Percentiles rank a stretch among this genome's conserved stretches.
Conservation (phyloP, 2,888 invertebrate genomes). For the Keiferia lycopersicella region DNA sequence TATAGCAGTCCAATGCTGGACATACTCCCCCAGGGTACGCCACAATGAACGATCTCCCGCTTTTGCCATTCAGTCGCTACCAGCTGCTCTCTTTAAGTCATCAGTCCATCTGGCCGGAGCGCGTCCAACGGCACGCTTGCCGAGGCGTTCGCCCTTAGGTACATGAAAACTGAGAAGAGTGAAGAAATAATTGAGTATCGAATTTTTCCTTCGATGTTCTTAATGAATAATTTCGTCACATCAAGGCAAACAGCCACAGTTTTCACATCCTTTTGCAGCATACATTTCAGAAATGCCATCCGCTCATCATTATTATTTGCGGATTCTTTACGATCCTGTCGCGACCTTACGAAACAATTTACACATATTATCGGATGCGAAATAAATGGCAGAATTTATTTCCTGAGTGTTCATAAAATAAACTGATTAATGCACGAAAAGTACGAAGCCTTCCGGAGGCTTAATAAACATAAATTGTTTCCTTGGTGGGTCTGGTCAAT, state of each 20-base stretch:
- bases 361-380: background rate
- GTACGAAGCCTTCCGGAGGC: background rate
- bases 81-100: too few relatives aligned
- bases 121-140: too few relatives aligned
- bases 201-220: too few relatives aligned
- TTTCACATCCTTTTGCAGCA: background rate
- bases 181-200: too few relatives aligned
- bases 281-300: slow-evolving; percentile 13
- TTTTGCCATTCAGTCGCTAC: too few relatives aligned
- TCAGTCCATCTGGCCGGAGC: too few relatives aligned
- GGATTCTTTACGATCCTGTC: slow-evolving; percentile 7
- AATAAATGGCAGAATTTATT: background rate
- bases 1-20: too few relatives aligned
- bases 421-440: slow-evolving; percentile 1
- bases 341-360: slow-evolving; percentile 4
- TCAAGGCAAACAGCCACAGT: background rate
- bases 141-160: too few relatives aligned
- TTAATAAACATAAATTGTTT: background rate
- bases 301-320: background rate
- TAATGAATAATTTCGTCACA: background rate
- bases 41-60: too few relatives aligned
- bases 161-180: too few relatives aligned
- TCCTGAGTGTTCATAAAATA: background rate
- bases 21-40: too few relatives aligned
- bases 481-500: background rate